Base-by-base conservation (phyloP, 2,888 invertebrate species). In the Scaeva pyrastri region DNA sequence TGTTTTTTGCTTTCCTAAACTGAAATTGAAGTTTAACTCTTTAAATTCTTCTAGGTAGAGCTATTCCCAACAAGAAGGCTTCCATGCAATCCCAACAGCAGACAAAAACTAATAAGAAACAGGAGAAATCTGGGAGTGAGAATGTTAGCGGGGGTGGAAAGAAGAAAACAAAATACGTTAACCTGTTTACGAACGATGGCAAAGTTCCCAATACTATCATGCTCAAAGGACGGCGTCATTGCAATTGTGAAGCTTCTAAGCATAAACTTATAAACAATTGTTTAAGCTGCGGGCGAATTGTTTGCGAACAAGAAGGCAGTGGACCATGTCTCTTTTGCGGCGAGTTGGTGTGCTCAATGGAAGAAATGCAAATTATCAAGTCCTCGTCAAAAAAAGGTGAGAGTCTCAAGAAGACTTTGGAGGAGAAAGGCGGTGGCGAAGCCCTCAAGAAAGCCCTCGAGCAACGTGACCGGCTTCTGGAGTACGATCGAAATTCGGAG, bases 311-410 rank as follows among this genome's bases (percentile, higher is more conserved):
- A 93, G 99, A 99, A 93, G 99, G 99, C 1, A 96, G 98, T 10
- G 99, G 99, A 0, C 98, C 98, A 0, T 99, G 99, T 91, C 94
- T 98, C 56, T 98, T 96, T 91, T 99, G 99, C 93, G 97, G 96
- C 0, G 95, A 95, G 89, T 93, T 97, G 91, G 99, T 99, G 0
- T 96, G 96, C 89, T 96, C 96, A 0, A 94, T 94, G 23, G 95
- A 96, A 82, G 96, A 97, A 90, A 94, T 94, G 90, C 94, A 94
- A 86, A 92, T 96, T 84, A 93, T 97, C 58, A 93, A 94, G 72
- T 93, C 95, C 0, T 95, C 95, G 60, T 94, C 95, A 0, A 96
- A 96, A 89, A 95, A 96, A 71, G 94, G 96, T 48, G 94, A 95
- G 72, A 94, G 94, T 75, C 92, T 97, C 39, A 94, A 94, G 90